phyloP scores from a whole-genome alignment of 2,888 invertebrate species.

The Cyaniris semiargus region DNA sequence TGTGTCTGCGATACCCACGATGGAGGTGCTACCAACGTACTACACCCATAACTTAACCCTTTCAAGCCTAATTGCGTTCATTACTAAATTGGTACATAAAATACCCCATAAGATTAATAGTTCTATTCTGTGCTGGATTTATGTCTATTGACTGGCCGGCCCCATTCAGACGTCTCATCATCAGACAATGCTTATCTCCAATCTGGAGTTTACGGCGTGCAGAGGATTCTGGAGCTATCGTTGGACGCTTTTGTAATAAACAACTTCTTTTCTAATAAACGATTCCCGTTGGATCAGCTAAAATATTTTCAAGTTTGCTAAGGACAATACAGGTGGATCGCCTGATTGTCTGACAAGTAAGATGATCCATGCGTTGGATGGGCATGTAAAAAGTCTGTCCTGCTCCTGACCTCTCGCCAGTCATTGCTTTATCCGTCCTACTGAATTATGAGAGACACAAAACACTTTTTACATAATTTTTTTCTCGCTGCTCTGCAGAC shows the following conservation, averaged over 20 bases:
- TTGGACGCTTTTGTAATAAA: background rate
- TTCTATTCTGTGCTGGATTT: slow-evolving; percentile 65
- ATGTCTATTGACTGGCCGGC: slow-evolving; percentile 45
- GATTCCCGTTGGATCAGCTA: background rate
- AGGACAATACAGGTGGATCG: no score
- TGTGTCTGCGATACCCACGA: no score
- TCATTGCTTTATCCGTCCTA: no score
- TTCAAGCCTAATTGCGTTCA: slow-evolving; percentile 10
- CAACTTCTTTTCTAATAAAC: no score
- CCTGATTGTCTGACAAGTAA: no score
- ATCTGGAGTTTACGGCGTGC: slow-evolving; percentile 20
- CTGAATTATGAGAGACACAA: no score
- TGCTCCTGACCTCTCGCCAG: no score
- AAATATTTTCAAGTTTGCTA: no score
- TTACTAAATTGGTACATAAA: slow-evolving; percentile 28
- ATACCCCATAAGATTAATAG: slow-evolving; percentile 57
- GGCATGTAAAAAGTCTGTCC: no score
- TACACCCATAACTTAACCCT: background rate
- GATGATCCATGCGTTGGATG: no score
- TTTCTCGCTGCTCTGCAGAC: background rate
- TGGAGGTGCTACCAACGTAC: no score
- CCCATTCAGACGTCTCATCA: slow-evolving; percentile 28
- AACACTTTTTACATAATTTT: background rate
- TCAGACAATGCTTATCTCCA: background rate
- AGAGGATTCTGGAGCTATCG: background rate